Evolutionary conservation across 2,113 vertebrate species (phyloP).

Genomic region (Ahaetulla prasina): DNA sequence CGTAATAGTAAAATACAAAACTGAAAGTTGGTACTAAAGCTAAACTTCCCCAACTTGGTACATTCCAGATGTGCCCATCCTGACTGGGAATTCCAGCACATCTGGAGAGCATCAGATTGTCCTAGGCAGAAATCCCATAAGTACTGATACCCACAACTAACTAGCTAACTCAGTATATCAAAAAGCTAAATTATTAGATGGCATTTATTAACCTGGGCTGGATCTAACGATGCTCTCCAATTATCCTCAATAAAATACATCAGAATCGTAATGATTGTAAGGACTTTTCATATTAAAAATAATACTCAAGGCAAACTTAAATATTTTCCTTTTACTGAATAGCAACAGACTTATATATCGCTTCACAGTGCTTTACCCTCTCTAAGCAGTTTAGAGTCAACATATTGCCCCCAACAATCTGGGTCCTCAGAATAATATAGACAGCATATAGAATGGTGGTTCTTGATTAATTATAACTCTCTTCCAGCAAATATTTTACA

Average conservation of each 20-base stretch:
- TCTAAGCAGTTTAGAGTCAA: too few relatives aligned
- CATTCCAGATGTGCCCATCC: not conserved
- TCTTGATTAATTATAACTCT: not conserved
- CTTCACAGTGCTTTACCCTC: too few relatives aligned
- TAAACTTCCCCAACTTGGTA: not conserved
- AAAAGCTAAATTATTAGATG: not conserved
- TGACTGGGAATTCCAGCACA: not conserved
- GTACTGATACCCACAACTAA: not conserved
- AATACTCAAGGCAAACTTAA: not conserved
- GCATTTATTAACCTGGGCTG: not conserved
- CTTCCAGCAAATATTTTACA: not conserved
- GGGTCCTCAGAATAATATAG: not conserved
- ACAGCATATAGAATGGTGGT: not conserved
- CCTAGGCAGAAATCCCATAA: not conserved
- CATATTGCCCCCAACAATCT: too few relatives aligned
- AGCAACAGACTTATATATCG: too few relatives aligned
- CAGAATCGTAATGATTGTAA: not conserved
- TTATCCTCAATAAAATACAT: not conserved
- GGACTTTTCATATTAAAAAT: not conserved
- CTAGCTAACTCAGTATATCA: not conserved
- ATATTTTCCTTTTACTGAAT: not conserved
- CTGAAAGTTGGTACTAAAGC: not conserved
- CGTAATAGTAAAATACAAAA: not conserved
- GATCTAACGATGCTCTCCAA: not conserved
- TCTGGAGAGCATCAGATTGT: not conserved